Base-by-base conservation (phyloP, 2,888 invertebrate species). In the Amblyteles armatorius region DNA sequence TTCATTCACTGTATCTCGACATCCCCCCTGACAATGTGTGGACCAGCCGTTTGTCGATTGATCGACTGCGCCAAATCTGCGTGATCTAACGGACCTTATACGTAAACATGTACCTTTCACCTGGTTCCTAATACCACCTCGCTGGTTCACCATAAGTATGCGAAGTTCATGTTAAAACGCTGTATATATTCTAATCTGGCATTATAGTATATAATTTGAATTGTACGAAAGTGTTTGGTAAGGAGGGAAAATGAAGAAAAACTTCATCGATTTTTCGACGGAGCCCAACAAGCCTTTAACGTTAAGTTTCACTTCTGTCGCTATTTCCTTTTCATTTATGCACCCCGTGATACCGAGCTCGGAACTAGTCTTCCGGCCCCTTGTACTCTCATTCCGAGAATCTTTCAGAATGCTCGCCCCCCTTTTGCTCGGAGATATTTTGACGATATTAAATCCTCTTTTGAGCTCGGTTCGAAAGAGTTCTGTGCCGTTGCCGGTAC, bases 1-100 rank as follows among this genome's bases (percentile, higher is more conserved):
- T 87, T 84, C 81, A 79, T 77, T 79, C 55, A 80, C 67, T 84
- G 68, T 57, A 81, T 84, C 82, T 65, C 78, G 80, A 78, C 48
- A 74, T 74, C 71, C 77, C 83, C 81, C 81, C 29, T 77, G 67
- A 68, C 76, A 80, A 77, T 77, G 76, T 83, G 63, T 50, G 57
- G 83, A 77, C 65, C 83, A 77, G 77, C 65, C 63, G 80, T 83
- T 83, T 78, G 80, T 80, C 83, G 72, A 77, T 79, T 68, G 72
- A 83, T 83, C 79, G 65, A 77, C 77, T 78, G 60, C 55, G 65
- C 55, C n/a, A 79, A 80, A 83, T 78, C 83, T 73, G 73, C 36
- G 69, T 78, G 80, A 85, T 85, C 60, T 55, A 77, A 74, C 63
- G 80, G 74, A 68, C 26, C 22, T 0, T 52, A 76, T 44, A 63